These are phyloP conservation scores for Neosilurus hyrtlii DNA, from an alignment of 2,797 vertebrate genomes.

Conservation along the genomic window DNA sequence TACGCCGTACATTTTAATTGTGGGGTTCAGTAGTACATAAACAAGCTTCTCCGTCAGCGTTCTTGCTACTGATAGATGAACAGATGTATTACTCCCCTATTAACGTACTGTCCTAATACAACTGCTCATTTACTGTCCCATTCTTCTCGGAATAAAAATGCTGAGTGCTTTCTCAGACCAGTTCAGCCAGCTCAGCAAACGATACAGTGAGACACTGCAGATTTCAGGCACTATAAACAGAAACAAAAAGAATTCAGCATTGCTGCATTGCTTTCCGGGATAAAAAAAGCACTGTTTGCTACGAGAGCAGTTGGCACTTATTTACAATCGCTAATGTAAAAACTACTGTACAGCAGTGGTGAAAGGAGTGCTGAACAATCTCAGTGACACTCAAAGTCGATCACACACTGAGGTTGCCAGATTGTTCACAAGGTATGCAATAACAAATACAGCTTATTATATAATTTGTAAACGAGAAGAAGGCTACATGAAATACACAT, in stretches of 20 bases:
- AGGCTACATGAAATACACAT: neutral
- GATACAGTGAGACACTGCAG: constrained; percentile 6
- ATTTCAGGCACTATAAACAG: constrained; percentile 6
- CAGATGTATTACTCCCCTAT: neutral
- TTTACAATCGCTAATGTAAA: neutral
- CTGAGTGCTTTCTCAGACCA: constrained; percentile 4
- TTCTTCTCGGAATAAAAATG: constrained; percentile 5
- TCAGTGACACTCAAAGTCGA: too few species aligned
- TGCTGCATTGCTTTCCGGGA: neutral
- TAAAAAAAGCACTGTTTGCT: neutral
- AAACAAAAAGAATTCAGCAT: constrained; percentile 16
- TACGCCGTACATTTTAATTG: neutral
- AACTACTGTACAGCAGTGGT: neutral
- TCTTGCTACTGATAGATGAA: neutral
- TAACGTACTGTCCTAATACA: neutral
- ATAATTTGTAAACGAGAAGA: neutral
- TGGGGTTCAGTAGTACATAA: neutral
- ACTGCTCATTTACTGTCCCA: neutral
- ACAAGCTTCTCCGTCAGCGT: neutral
- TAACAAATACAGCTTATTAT: neutral
- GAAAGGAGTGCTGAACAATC: neutral
- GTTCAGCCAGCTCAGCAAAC: constrained; percentile 31
- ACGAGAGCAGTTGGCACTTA: neutral
- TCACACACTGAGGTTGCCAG: neutral
- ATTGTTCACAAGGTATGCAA: neutral